Base-by-base conservation (phyloP, 1,140 invertebrate species). In the Microplitis mediator region DNA sequence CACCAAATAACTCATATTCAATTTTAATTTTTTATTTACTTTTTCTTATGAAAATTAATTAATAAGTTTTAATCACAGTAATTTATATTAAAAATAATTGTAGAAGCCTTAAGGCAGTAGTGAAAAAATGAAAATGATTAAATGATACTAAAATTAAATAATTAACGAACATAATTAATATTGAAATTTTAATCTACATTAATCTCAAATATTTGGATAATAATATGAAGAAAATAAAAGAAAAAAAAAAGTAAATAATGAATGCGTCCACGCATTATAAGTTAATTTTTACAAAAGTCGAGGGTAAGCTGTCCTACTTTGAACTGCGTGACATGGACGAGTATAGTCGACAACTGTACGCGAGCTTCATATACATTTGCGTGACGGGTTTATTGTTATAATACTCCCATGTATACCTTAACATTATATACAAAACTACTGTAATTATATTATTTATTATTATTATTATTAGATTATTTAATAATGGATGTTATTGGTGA, bases 281-380 rank as follows among this genome's bases (percentile, higher is more conserved):
- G 13, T n/a, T 63, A n/a, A 14, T n/a, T 36, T 13, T 35, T 8
- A 31, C 11, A 23, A 32, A 32, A 60, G 23, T 13, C 14, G 14
- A 63, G 34, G 61, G 34, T 63, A 34, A 63, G 34, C 4, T 63
- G 61, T 13, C 61, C 61, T 39, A 63, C 61, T 63, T 63, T 4
- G 3, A 39, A 34, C n/a, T 63, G 34, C 61, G 61, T 63, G 35
- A 63, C 34, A 63, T 14, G 14, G 14, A 35, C 32, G 60, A 63
- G 34, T 63, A 63, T n/a, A 14, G 9, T 61, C n/a, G 4, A 31
- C 60, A 32, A 61, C 34, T 16, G 14, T 32, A 35, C 6, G 8
- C 39, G 39, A 63, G 31, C 35, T 63, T 54, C 4, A 54, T 34
- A 36, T n/a, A 35, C 34, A 34, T 14, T 63, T 39, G 34, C 61